phyloP scores from a whole-genome alignment of 2,113 vertebrate genomes.

The Oreotrochilus melanogaster region DNA sequence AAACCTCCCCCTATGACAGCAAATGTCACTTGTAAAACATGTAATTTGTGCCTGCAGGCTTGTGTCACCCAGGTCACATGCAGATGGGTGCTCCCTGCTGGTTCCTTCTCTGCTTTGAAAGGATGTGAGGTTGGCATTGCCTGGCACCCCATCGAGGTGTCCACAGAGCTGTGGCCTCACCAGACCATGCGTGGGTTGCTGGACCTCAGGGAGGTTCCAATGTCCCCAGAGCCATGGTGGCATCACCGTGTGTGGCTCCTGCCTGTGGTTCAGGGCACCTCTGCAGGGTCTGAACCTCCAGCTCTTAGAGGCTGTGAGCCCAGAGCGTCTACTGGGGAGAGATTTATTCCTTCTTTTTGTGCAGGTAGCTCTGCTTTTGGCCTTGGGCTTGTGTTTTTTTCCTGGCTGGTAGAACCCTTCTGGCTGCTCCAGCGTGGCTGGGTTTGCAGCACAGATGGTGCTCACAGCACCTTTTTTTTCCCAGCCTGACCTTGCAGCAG shows the following conservation, averaged over 20 bases:
- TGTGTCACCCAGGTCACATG: constrained; percentile 5
- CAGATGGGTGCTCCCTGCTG: not conserved
- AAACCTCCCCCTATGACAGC: not conserved
- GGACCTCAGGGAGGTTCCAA: rapidly evolving
- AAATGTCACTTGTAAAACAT: constrained; percentile 20
- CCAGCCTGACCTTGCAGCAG: not conserved
- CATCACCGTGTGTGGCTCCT: not conserved
- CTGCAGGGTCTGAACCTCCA: rapidly evolving
- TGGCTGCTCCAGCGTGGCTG: rapidly evolving
- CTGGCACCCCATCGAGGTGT: not conserved
- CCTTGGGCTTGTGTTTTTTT: not conserved
- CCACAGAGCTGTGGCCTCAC: rapidly evolving
- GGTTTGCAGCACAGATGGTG: not conserved
- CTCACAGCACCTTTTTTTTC: not conserved
- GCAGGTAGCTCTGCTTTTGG: not conserved
- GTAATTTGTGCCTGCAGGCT: constrained; percentile 30
- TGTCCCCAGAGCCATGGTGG: rapidly evolving
- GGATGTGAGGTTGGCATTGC: rapidly evolving
- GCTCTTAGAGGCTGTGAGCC: not conserved
- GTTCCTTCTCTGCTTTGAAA: not conserved
- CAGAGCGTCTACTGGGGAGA: not conserved
- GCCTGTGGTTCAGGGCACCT: rapidly evolving
- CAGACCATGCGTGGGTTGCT: rapidly evolving
- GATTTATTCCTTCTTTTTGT: not conserved
- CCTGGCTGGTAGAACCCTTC: not conserved